A percentile compares a stretch with the other conserved stretches of the same genome.
phyloP scores from a whole-genome alignment of 2,113 vertebrate genomes.

The Xerus inauris region DNA sequence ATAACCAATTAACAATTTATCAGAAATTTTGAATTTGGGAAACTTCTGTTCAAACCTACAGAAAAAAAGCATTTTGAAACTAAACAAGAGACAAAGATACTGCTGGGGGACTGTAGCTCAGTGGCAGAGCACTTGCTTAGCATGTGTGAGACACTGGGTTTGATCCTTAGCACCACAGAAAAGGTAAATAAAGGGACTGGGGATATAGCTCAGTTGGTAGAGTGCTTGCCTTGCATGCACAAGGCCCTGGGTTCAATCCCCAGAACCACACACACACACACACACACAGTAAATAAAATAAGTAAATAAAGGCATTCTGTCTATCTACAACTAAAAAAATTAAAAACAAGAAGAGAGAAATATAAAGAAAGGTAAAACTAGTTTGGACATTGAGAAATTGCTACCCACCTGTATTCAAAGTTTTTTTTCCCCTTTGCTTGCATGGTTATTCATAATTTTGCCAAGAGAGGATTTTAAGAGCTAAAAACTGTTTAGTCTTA shows the following conservation, averaged over 20 bases:
- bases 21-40: background rate
- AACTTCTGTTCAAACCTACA: conserved; percentile 25
- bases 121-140: no score
- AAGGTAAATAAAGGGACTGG: no score
- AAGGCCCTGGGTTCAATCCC: no score
- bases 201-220: no score
- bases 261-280: no score
- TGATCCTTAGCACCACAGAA: no score
- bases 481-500: conserved; percentile 50
- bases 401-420: background rate
- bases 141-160: no score
- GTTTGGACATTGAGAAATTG: background rate
- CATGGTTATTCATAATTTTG: conserved; percentile 4
- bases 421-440: background rate
- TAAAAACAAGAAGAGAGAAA: conserved; percentile 33
- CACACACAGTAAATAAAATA: no score
- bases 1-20: background rate
- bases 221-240: no score
- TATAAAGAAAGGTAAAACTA: background rate
- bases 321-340: background rate
- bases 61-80: background rate
- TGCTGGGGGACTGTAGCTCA: no score
- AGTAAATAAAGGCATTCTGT: no score
- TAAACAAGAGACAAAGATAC: background rate
- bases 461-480: conserved; percentile 9